Base-by-base conservation (phyloP, 2,888 invertebrate species). In the Melanchra persicariae region DNA sequence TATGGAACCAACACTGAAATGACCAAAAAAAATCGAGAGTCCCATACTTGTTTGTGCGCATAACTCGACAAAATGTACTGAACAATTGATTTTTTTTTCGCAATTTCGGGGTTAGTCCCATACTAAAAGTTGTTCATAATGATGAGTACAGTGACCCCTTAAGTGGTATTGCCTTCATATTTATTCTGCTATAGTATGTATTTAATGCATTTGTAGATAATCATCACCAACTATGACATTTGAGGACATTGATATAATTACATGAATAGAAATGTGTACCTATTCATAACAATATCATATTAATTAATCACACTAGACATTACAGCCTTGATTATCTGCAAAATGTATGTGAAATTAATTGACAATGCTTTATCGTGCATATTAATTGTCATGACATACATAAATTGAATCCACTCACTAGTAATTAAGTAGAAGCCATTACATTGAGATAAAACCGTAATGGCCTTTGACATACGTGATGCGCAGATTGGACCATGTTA, bases 341-440 rank as follows among this genome's bases (percentile, higher is more conserved):
- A 68, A 71, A 70, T 70, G n/a, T 62, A 66, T 57, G 43, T 54
- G 58, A 81, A 60, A 64, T 68, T 60, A 83, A 83, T 81, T 71
- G 66, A 55, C 49, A 65, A 66, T 76, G 57, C 37, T 68, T 74
- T 77, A 81, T 57, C 79, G 58, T 43, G 70, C 52, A 72, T 54
- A 71, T 68, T 83, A 83, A 81, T 80, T 62, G 30, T 70, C 57
- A 64, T 60, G 59, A 64, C 49, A 49, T 19, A 52, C n/a, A n/a
- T 57, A 51, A 57, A 68, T 77, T 58, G 15, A 73, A 58, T 65
- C 10, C 40, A 79, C 55, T 70, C 12, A 34, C 45, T 66, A 47
- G n/a, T 62, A 67, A 81, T 72, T 72, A 67, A 15, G 58, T 60
- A 22, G 59, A 51, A 60, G 57, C 54, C 37, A 79, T 65, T 65